Evolutionary conservation across 2,888 invertebrate species (phyloP), one percentile per base, ranked within the genome.

Genomic region (Stramonita haemastoma): DNA sequence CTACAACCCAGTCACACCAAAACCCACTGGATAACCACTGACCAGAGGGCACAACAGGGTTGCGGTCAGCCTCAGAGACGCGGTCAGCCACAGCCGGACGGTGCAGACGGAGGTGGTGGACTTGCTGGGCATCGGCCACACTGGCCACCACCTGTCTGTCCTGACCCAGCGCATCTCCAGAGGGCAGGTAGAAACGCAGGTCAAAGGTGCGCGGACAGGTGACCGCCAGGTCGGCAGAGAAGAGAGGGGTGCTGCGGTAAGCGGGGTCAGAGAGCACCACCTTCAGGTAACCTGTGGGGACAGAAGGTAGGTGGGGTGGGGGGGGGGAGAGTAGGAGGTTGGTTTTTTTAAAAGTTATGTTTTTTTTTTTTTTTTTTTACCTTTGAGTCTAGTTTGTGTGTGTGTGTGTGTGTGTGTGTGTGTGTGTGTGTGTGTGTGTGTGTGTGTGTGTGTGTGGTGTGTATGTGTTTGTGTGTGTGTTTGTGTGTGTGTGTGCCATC

Each of bases 161-260:
- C 56, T 93, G 89, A 36, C 91, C 89, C 26, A 91, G 90, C 19
- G 91, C 88, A 89, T 95, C 95, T 0, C 93, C 93, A 26, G 94
- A 94, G 15, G 95, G 95, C 60, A 95, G 89, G 57, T 92, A 91
- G 90, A 95, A 95, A 87, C 89, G 91, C 36, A 95, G 73, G 86
- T 91, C 90, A 91, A 95, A 95, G 46, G 88, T 89, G 60, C 89
- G 90, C 6, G 95, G 95, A 91, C 95, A 95, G 87, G 93, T 92
- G 66, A 95, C 92, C 13, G 93, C 94, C 4, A 95, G 91, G 87
- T 95, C 95, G 90, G 94, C 94, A 86, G 94, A 91, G 90, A 94
- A 95, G 86, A 95, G 87, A 6, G 93, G 91, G 57, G 91, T 87
- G 11, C 91, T 88, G 0, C 93, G 92, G 90, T 95, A 95, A 57